These are phyloP conservation scores for Schizopygopsis pylzovi DNA, from an alignment of 2,797 vertebrate genomes.

Conservation along the genomic window DNA sequence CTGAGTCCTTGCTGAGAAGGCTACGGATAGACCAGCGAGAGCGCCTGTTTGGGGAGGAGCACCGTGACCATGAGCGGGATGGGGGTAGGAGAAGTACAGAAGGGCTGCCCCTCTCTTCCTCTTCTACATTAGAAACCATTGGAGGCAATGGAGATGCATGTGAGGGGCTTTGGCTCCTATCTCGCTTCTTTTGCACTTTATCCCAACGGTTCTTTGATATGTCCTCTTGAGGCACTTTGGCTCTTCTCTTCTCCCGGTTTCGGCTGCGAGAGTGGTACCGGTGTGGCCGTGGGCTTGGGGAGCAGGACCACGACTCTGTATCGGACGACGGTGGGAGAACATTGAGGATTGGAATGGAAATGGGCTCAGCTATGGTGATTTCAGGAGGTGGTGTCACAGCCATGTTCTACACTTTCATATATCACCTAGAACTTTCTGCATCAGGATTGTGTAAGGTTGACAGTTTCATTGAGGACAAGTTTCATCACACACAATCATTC, in stretches of 20 bases:
- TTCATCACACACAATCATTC: background rate
- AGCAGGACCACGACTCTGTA: conserved; percentile 80
- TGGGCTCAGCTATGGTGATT: conserved; percentile 61
- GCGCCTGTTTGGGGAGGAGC: conserved; percentile 76
- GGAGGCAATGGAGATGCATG: conserved; percentile 58
- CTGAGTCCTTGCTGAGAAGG: conserved; percentile 79
- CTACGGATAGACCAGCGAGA: conserved; percentile 79
- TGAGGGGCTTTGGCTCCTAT: conserved; percentile 46
- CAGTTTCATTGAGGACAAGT: background rate
- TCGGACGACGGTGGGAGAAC: conserved; percentile 79
- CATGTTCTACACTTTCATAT: conserved; percentile 62
- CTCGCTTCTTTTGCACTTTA: background rate
- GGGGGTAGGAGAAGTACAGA: conserved; percentile 72
- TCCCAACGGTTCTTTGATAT: conserved; percentile 41
- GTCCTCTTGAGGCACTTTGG: conserved; percentile 4
- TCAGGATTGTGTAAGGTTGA: background rate
- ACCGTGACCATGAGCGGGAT: conserved; percentile 72
- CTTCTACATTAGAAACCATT: conserved; percentile 60
- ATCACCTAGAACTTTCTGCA: conserved; percentile 2
- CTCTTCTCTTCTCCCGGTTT: conserved; percentile 63
- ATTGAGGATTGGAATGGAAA: conserved; percentile 73
- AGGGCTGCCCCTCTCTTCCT: conserved; percentile 58
- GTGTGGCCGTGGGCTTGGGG: conserved; percentile 72
- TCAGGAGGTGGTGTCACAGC: conserved; percentile 62
- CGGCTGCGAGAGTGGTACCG: conserved; percentile 62